Conservation (phyloP, 2,797 vertebrate genomes). For the Pangasius mekongensis region DNA sequence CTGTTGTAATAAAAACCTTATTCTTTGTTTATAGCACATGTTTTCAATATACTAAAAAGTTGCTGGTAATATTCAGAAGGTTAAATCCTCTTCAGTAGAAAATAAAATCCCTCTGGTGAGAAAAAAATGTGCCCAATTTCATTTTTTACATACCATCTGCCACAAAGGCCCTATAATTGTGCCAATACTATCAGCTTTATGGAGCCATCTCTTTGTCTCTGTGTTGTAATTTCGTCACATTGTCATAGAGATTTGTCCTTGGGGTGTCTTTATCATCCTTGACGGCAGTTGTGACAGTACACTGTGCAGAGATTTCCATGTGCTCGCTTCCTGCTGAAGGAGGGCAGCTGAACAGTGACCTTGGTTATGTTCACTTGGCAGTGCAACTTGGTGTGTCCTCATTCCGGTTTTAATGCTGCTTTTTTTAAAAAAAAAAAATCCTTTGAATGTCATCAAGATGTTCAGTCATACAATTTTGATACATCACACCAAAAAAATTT, state of each 20-base stretch:
- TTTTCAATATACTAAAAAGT: conserved; percentile 11
- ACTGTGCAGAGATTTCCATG: conserved; percentile 42
- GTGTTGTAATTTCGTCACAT: conserved; percentile 39
- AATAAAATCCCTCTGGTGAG: conserved; percentile 17
- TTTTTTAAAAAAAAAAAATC: background rate
- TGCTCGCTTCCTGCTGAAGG: conserved; percentile 36
- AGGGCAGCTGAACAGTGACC: conserved; percentile 16
- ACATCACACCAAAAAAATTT: background rate
- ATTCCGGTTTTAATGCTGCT: background rate
- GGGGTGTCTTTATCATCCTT: conserved; percentile 46
- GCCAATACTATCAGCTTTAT: conserved; percentile 27
- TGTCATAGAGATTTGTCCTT: conserved; percentile 43
- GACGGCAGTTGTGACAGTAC: conserved; percentile 30
- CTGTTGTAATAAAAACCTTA: background rate
- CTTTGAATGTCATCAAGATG: background rate
- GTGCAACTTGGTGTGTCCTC: background rate
- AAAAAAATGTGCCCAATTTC: conserved; percentile 9
- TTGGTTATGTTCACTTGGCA: conserved; percentile 27
- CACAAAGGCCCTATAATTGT: background rate
- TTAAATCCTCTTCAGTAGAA: conserved; percentile 34
- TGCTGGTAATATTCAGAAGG: conserved; percentile 38
- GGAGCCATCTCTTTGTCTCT: conserved; percentile 29
- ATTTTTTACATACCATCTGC: conserved; percentile 2
- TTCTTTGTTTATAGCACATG: background rate
- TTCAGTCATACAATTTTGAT: background rate